These are phyloP conservation scores for Camarhynchus parvulus DNA, from an alignment of 2,113 vertebrate genomes.

Conservation along the genomic window DNA sequence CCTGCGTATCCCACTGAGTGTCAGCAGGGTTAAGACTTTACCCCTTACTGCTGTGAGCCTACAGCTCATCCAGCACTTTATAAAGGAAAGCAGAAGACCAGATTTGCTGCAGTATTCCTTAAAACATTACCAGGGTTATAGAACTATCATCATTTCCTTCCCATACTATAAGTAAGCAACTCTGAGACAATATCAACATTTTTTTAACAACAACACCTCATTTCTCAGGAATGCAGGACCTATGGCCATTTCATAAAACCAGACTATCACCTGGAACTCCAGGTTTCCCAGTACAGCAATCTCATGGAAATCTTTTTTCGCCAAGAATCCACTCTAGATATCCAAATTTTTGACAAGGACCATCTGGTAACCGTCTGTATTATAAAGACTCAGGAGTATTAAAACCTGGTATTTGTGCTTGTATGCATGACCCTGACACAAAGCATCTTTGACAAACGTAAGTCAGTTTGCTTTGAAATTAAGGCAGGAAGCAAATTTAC, in stretches of 20 bases:
- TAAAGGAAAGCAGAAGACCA: background rate
- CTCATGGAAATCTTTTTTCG: background rate
- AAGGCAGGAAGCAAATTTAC: background rate
- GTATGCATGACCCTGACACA: background rate
- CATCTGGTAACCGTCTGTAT: background rate
- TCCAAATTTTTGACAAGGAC: background rate
- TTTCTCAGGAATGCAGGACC: background rate
- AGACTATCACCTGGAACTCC: background rate
- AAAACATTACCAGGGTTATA: fast-evolving
- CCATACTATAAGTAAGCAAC: background rate
- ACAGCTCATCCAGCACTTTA: background rate
- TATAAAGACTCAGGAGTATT: background rate
- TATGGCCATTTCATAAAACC: background rate
- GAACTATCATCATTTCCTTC: background rate
- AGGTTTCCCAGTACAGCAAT: background rate
- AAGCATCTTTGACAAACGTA: background rate
- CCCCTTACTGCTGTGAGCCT: background rate
- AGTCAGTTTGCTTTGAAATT: background rate
- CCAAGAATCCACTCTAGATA: background rate
- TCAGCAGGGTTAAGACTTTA: background rate
- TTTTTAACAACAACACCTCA: background rate
- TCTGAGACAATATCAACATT: background rate
- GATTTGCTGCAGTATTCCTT: background rate
- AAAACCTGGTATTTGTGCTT: background rate
- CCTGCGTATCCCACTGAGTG: fast-evolving